These are phyloP conservation scores for Aphidoletes aphidimyza DNA, from an alignment of 2,888 invertebrate genomes.

Conservation along the genomic window DNA sequence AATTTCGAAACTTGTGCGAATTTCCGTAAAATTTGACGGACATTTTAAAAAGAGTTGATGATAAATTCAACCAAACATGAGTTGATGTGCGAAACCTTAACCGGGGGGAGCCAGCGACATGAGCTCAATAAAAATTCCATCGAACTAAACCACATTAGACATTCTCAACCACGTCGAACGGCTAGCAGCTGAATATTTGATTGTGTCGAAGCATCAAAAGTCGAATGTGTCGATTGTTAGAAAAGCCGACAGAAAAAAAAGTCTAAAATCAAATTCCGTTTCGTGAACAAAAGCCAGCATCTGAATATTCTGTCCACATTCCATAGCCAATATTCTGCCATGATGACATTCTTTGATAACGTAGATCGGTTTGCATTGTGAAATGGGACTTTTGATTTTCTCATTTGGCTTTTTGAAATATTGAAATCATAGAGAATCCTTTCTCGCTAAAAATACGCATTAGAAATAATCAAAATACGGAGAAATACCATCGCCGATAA, in stretches of 20 bases:
- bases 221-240: not conserved
- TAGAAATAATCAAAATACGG: slow-evolving; percentile 6
- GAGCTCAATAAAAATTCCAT: too few relatives aligned
- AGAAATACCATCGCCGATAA: not conserved
- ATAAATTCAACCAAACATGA: too few relatives aligned
- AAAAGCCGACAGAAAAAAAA: not conserved
- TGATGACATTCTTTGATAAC: not conserved
- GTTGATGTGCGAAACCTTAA: too few relatives aligned
- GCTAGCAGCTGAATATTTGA: slow-evolving; percentile 7
- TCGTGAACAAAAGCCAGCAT: not conserved
- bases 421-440: slow-evolving; percentile 46
- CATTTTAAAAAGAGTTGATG: too few relatives aligned
- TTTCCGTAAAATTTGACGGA: too few relatives aligned
- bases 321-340: not conserved
- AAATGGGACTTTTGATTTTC: not conserved
- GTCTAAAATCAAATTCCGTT: not conserved
- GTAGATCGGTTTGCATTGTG: not conserved
- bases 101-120: too few relatives aligned
- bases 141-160: not conserved
- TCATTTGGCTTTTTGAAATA: slow-evolving; percentile 19
- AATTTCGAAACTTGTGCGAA: too few relatives aligned
- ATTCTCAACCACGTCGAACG: slow-evolving; percentile 14
- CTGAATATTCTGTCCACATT: not conserved
- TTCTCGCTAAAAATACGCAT: not conserved
- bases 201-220: not conserved